Evolutionary conservation across 2,797 vertebrate genomes (phyloP).

Genomic region (Sebastes elongatus): DNA sequence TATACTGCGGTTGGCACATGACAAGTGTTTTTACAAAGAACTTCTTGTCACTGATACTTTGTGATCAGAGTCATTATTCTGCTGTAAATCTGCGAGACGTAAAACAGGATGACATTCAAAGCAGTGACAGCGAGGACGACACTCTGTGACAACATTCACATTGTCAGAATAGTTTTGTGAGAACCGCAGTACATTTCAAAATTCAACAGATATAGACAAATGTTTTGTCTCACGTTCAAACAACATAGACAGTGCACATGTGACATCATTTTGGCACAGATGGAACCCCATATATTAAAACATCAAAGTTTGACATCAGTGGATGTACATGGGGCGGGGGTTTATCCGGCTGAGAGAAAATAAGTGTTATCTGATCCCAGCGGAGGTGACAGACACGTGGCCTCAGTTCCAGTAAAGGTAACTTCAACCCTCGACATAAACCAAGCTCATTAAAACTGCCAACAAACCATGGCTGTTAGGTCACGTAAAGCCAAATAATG

Average conservation of each 20-base stretch:
- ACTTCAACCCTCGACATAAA: slow-evolving; percentile 52
- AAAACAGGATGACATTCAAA: neutral
- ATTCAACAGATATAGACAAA: too few species aligned
- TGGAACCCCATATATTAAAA: neutral
- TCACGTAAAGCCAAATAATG: slow-evolving; percentile 74
- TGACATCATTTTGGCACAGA: too few species aligned
- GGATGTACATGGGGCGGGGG: neutral
- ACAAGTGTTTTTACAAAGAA: slow-evolving; percentile 12
- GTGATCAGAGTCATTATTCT: slow-evolving; percentile 34
- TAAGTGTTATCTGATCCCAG: slow-evolving; percentile 67
- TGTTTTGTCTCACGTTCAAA: neutral
- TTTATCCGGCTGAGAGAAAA: slow-evolving; percentile 28
- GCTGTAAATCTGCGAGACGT: slow-evolving; percentile 5
- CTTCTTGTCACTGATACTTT: slow-evolving; percentile 25
- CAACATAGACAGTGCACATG: neutral
- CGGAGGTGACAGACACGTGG: slow-evolving; percentile 67
- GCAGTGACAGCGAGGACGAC: neutral
- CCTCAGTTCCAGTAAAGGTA: slow-evolving; percentile 68
- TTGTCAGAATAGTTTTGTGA: too few species aligned
- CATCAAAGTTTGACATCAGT: slow-evolving; percentile 19
- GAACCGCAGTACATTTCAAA: too few species aligned
- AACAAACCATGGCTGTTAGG: slow-evolving; percentile 78
- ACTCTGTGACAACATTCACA: neutral
- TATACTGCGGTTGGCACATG: neutral
- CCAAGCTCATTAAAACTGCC: slow-evolving; percentile 84